Evolutionary conservation across 2,797 vertebrate genomes (phyloP), one percentile per base, ranked within the genome.

Genomic region (Scolopax rusticola): DNA sequence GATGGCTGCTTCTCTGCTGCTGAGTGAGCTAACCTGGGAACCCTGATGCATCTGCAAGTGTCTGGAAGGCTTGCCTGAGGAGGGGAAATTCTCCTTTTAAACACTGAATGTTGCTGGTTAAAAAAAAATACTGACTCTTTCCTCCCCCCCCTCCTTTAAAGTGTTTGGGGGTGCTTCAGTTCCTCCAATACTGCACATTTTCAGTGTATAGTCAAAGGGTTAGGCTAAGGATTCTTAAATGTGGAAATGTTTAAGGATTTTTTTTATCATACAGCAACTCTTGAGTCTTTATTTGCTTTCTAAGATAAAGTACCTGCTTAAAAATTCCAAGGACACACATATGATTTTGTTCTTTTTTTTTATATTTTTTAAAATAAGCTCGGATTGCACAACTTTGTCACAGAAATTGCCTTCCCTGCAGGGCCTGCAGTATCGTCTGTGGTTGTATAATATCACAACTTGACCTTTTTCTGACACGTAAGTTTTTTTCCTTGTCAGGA

Each of bases 401-500:
- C 48, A 73, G 59, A 79, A 68, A 57, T 32, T 41, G 11, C 63
- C 53, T 81, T 95, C 60, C 63, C 41, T 84, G 15, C 40, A 64
- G 41, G 41, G 69, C 23, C 81, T 84, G n/a, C 45, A 50, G 8
- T 91, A 25, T 60, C 93, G 57, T 19, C 51, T n/a, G 5, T 83
- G 27, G 36, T 59, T 94, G 56, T 76, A 68, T 48, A 96, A 69
- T 95, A 71, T 47, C 75, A 77, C 43, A 74, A 19, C 73, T 82
- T 97, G 90, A 87, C 75, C 75, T 93, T 96, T 97, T 77, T 59
- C 43, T 84, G 8, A 16, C 19, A 71, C 1, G 3, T 5, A 36
- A 19, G 25, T 94, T 89, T 77, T 65, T 65, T 88, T 15, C 20
- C 51, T 95, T 74, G 20, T 67, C 82, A 81, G 73, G 83, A 94